Base-by-base conservation (phyloP, 2,797 vertebrate species). In the Xenentodon cancila region DNA sequence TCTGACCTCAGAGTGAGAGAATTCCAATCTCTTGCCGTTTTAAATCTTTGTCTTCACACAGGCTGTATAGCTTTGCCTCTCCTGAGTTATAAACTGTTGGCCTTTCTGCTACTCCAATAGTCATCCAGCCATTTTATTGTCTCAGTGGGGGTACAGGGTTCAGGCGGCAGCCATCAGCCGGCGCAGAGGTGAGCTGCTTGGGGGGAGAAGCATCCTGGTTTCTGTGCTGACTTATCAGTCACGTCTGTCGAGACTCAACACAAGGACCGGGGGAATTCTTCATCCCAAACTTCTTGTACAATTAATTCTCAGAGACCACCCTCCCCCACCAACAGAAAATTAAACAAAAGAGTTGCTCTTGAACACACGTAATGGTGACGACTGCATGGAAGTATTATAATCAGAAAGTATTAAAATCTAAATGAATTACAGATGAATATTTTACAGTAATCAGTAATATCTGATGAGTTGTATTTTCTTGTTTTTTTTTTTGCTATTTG, bases 61-160 rank as follows among this genome's bases (percentile, higher is more conserved):
- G 72, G 78, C 80, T 83, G 60, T 79, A 82, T 84, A 88, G 79
- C 80, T 83, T 83, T 52, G 67, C 84, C 81, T 88, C 88, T 78
- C 73, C 58, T 68, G 86, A 89, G 86, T 92, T 90, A 91, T 92
- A 93, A 94, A 94, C 85, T 73, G 75, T 75, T 80, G 57, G 84
- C 83, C 90, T 91, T 85, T 92, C 86, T 87, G 87, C 90, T 82
- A 71, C 84, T 89, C 84, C 81, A 75, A 73, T 80, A 87, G 88
- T 91, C 91, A 89, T 89, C 89, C 88, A 92, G 91, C 90, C 89
- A 68, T 92, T 94, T 93, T 93, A 93, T 91, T 94, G 92, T 91
- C 92, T 91, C 91, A 79, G 79, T 87, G 85, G 92, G 93, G 89
- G 85, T 62, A 82, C 73, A 81, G 88, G 77, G 93, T 93, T 94